Percentiles rank a stretch among this genome's conserved stretches.
phyloP scores from a whole-genome alignment of 2,797 vertebrate species.

The Characodon lateralis region DNA sequence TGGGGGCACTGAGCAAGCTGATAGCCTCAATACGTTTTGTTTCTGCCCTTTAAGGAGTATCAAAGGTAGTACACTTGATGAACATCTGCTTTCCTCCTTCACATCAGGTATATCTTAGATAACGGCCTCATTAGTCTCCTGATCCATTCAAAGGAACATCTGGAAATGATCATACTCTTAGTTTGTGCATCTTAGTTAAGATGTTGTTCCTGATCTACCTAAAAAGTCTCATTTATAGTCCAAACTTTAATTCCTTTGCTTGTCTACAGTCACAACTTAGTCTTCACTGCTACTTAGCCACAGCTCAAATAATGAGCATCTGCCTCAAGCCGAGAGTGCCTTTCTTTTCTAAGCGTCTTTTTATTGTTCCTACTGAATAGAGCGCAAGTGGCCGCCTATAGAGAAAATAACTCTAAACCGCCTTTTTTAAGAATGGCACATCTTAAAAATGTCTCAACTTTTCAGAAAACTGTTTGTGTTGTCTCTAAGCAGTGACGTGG shows the following conservation, averaged over 20 bases:
- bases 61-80: conserved; percentile 3
- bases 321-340: neutral
- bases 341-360: neutral
- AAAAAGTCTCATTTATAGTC: neutral
- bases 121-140: neutral
- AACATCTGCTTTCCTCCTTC: neutral
- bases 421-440: neutral
- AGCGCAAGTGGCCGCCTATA: neutral
- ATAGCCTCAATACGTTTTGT: conserved; percentile 64
- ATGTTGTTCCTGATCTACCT: neutral
- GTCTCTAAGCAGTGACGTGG: neutral
- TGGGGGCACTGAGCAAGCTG: conserved; percentile 60
- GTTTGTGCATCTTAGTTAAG: neutral
- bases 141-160: neutral
- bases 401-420: neutral
- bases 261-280: neutral
- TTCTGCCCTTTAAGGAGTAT: conserved; percentile 52
- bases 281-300: neutral
- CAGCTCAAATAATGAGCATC: neutral
- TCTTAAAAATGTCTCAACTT: neutral
- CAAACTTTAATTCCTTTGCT: neutral
- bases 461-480: neutral
- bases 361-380: neutral
- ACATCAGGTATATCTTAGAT: neutral
- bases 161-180: neutral